A percentile compares a stretch with the other conserved stretches of the same genome.
These are phyloP conservation scores for Julus scanicus DNA, from an alignment of 2,888 invertebrate species.

Conservation along the genomic window DNA sequence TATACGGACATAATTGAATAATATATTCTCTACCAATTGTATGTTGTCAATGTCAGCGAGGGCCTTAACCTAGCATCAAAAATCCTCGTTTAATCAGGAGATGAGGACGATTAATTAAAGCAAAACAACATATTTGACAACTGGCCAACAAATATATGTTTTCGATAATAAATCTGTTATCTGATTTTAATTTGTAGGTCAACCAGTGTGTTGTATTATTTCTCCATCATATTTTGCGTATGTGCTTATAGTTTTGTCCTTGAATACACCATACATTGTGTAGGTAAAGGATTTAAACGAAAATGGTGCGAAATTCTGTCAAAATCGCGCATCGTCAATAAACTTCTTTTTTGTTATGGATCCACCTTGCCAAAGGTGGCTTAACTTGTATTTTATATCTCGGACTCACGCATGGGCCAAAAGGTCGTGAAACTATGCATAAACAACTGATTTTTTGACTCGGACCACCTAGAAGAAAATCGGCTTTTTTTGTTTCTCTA, in stretches of 20 bases:
- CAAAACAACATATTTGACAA: background rate
- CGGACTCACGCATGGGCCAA: background rate
- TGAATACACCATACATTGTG: background rate
- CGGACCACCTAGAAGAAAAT: slow-evolving; percentile 15
- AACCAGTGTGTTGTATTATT: background rate
- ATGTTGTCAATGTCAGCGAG: background rate
- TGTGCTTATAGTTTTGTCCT: background rate
- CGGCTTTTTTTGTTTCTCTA: background rate
- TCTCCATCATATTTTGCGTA: background rate
- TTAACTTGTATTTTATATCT: background rate
- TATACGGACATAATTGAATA: background rate
- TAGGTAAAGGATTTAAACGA: slow-evolving; percentile 26
- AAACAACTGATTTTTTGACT: background rate
- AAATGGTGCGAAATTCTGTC: background rate
- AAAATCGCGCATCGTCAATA: background rate
- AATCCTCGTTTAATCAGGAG: slow-evolving; percentile 19
- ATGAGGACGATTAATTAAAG: slow-evolving; percentile 11
- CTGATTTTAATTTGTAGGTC: background rate
- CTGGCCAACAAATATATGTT: background rate
- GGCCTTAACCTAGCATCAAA: slow-evolving; percentile 22
- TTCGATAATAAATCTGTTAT: background rate
- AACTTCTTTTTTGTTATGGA: background rate
- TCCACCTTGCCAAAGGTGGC: background rate
- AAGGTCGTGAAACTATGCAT: background rate
- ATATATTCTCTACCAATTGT: slow-evolving; percentile 1